Base-by-base conservation (phyloP, 2,113 vertebrate genomes). In the Sterna hirundo region DNA sequence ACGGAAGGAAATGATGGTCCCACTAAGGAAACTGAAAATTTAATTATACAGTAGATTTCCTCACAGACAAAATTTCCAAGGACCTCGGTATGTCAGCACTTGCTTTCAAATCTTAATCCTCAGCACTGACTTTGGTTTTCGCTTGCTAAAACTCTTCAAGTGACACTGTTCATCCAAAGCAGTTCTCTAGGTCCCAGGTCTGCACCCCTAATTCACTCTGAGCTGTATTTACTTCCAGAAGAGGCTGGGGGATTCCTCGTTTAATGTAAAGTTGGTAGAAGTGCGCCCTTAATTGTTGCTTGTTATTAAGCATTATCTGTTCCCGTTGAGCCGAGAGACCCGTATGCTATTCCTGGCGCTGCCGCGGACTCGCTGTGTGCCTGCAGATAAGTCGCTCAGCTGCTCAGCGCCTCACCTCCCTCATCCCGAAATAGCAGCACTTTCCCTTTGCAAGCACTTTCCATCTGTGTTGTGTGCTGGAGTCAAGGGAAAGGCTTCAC, bases 11-110 rank as follows among this genome's bases (percentile, higher is more conserved):
- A 96, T 69, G 72, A 92, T 88, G 88, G 93, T 92, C 93, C 93
- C 88, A 95, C 93, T 96, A 97, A 96, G 95, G 90, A 96, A 97
- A 96, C 71, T 71, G 92, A 71, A 94, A 69, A 95, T 96, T 95
- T 96, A 97, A 97, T 97, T 97, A 97, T 95, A 95, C 95, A 95
- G 76, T 90, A 96, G 94, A 96, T 97, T 97, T 95, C 96, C 88
- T 97, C 92, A 38, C 87, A 93, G 95, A 94, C 87, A 94, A 83
- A 94, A 96, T 97, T 97, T 96, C 95, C 94, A 93, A 94, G 90
- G 94, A 90, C 88, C 88, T 93, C 86, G 5, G 83, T 81, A 55
- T 93, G 91, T 95, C 94, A 95, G 87, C 87, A 62, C 52, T 88
- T 87, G 82, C 74, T 93, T 95, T 84, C 92, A 75, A 83, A 87